A percentile compares a stretch with the other conserved stretches of the same genome.
Evolutionary conservation across 2,113 vertebrate genomes (phyloP).

Genomic region (Channa argus): DNA sequence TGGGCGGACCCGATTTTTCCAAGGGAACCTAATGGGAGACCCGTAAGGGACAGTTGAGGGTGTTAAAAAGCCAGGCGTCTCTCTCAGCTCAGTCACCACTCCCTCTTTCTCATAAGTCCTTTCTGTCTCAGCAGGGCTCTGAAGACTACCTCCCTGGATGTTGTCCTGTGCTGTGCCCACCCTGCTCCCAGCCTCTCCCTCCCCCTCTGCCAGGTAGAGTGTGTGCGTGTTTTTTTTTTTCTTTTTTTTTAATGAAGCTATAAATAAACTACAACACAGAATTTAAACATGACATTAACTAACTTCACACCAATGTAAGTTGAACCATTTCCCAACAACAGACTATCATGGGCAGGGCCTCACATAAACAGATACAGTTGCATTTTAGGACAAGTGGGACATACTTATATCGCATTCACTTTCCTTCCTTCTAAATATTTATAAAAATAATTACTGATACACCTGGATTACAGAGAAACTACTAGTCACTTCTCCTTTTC

Average conservation of each 20-base stretch:
- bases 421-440: conserved; percentile 64
- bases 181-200: neutral
- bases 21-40: conserved; percentile 93
- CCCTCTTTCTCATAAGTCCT: conserved; percentile 62
- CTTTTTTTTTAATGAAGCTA: conserved; percentile 30
- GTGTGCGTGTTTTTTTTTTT: neutral
- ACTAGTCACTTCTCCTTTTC: conserved; percentile 76
- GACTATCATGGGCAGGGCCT: conserved; percentile 48
- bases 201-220: conserved; percentile 46
- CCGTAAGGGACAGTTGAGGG: conserved; percentile 87
- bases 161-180: conserved; percentile 41
- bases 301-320: conserved; percentile 44
- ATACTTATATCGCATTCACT: conserved; percentile 70
- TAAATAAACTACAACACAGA: conserved; percentile 60
- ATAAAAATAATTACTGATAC: conserved; percentile 69
- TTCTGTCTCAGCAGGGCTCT: conserved; percentile 72
- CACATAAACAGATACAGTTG: conserved; percentile 70
- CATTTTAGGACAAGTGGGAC: conserved; percentile 67
- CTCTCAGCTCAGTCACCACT: conserved; percentile 73
- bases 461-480: conserved; percentile 78
- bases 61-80: conserved; percentile 77
- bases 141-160: conserved; percentile 56
- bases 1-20: conserved; percentile 91
- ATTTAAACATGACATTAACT: conserved; percentile 55
- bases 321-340: conserved; percentile 53